Conservation (phyloP, 2,113 vertebrate species). For the Sterna hirundo region DNA sequence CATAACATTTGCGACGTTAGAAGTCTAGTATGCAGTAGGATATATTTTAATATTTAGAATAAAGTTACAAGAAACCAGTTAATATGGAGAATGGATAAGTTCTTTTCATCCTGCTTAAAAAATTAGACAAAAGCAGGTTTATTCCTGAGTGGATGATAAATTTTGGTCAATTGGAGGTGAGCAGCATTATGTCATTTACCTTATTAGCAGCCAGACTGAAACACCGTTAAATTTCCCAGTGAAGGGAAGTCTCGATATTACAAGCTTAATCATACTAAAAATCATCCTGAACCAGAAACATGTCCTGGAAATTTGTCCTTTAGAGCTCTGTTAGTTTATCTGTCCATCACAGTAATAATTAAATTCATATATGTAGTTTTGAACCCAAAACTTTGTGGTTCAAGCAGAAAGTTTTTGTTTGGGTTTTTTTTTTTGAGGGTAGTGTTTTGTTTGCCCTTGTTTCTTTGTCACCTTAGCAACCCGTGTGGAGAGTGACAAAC, state of each 20-base stretch:
- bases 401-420: not conserved
- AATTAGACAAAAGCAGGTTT: not conserved
- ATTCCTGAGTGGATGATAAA: not conserved
- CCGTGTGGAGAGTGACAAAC: not conserved
- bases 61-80: not conserved
- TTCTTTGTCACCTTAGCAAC: not conserved
- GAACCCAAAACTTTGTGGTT: not conserved
- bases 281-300: not conserved
- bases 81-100: not conserved
- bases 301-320: not conserved
- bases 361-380: not conserved
- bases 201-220: not conserved
- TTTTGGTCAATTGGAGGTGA: not conserved
- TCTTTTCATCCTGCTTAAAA: not conserved
- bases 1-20: not conserved
- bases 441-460: not conserved
- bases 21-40: not conserved
- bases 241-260: not conserved
- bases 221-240: not conserved
- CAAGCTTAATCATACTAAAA: not conserved
- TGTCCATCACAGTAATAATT: not conserved
- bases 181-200: not conserved
- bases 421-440: not conserved
- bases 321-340: not conserved
- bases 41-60: not conserved